Evolutionary conservation across 2,888 invertebrate genomes (phyloP).

Genomic region (Orchestes rusci): DNA sequence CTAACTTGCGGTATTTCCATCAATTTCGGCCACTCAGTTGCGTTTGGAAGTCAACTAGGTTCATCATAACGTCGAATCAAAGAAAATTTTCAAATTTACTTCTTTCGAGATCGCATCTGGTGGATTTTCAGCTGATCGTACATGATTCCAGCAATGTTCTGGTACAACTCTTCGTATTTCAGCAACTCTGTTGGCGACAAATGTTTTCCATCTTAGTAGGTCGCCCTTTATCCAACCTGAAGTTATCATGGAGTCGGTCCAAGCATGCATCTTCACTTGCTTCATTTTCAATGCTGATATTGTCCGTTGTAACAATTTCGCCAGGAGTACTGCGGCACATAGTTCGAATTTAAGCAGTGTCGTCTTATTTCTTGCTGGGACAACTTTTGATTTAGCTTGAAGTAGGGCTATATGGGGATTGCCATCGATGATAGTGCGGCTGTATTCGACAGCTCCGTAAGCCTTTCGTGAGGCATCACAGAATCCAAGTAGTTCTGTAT

Average conservation of each 20-base stretch:
- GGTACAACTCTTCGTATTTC: too few species aligned
- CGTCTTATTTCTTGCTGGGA: background rate
- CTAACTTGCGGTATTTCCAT: too few species aligned
- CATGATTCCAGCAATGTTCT: too few species aligned
- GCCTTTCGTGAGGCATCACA: background rate
- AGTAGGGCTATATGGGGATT: background rate
- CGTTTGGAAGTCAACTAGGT: too few species aligned
- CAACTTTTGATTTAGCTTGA: background rate
- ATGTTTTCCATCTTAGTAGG: conserved; percentile 24
- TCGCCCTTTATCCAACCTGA: conserved; percentile 25
- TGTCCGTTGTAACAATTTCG: background rate
- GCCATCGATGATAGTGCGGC: background rate
- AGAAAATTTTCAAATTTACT: too few species aligned
- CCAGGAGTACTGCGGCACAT: background rate
- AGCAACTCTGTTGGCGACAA: too few species aligned
- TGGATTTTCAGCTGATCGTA: too few species aligned
- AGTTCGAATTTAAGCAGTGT: background rate
- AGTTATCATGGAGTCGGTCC: conserved; percentile 26
- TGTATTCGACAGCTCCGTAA: background rate
- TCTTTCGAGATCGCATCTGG: too few species aligned
- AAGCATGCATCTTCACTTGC: background rate
- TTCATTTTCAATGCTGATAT: background rate
- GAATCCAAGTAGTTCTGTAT: background rate
- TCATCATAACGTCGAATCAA: too few species aligned
- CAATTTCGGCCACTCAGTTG: too few species aligned